Conservation (phyloP, 2,797 vertebrate species). For the Cephalopachus bancanus region DNA sequence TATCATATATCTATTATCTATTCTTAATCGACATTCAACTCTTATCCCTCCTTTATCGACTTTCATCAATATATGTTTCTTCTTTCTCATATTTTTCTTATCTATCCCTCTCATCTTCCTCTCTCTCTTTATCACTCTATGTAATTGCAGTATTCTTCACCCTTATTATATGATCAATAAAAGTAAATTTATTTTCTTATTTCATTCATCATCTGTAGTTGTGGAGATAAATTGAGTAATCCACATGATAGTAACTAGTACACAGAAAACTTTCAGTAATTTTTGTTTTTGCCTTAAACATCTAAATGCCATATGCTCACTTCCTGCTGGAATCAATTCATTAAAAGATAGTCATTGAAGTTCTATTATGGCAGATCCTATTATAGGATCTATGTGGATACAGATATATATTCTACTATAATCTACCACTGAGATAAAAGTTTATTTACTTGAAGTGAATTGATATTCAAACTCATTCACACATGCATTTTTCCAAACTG, state of each 20-base stretch:
- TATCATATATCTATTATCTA: no score
- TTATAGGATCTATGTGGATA: neutral
- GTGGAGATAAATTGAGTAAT: neutral
- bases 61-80: neutral
- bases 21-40: fast-evolving
- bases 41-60: fast-evolving
- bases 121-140: neutral
- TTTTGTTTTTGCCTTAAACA: neutral
- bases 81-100: neutral
- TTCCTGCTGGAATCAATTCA: neutral
- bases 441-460: neutral
- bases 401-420: neutral
- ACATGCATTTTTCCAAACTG: neutral
- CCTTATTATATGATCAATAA: neutral
- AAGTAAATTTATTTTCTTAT: neutral
- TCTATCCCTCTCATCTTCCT: neutral
- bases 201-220: neutral
- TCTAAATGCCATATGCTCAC: neutral
- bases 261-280: neutral
- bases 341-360: neutral
- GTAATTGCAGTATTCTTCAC: neutral
- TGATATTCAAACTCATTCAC: neutral
- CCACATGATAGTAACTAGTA: neutral
- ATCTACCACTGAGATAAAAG: neutral
- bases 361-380: neutral